Evolutionary conservation across 2,113 vertebrate species (phyloP).

Genomic region (Thermophis baileyi): DNA sequence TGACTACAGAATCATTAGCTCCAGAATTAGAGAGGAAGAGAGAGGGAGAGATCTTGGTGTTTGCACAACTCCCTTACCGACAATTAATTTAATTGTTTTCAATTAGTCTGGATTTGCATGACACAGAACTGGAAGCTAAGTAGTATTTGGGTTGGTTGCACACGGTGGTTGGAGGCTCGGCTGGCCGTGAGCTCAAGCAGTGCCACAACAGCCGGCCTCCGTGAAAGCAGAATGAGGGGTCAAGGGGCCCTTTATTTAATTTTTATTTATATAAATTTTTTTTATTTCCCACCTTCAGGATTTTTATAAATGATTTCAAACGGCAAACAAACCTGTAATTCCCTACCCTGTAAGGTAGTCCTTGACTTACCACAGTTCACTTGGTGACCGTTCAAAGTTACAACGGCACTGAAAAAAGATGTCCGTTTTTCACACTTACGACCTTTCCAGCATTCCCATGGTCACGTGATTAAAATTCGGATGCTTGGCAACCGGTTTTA

Average conservation of each 20-base stretch:
- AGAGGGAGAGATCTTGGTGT: not conserved
- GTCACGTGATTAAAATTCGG: too few relatives aligned
- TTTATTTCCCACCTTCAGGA: too few relatives aligned
- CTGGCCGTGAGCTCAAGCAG: not conserved
- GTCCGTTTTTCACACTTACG: too few relatives aligned
- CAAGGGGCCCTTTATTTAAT: not conserved
- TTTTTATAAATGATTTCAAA: too few relatives aligned
- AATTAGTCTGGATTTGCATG: not conserved
- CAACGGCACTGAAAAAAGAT: not conserved
- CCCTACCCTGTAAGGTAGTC: too few relatives aligned
- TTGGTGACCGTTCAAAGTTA: not conserved
- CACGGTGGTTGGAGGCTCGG: not conserved
- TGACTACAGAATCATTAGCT: not conserved
- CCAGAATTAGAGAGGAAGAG: not conserved
- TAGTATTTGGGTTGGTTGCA: not conserved
- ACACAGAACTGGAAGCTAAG: not conserved
- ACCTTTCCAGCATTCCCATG: too few relatives aligned
- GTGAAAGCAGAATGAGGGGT: not conserved
- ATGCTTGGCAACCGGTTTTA: too few relatives aligned
- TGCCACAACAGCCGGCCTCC: not conserved
- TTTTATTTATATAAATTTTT: too few relatives aligned
- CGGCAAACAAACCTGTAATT: too few relatives aligned
- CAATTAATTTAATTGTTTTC: not conserved
- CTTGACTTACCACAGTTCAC: accelerated
- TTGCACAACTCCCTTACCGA: not conserved